phyloP scores from a whole-genome alignment of 2,797 vertebrate species.

The Crocodylus rhombifer region DNA sequence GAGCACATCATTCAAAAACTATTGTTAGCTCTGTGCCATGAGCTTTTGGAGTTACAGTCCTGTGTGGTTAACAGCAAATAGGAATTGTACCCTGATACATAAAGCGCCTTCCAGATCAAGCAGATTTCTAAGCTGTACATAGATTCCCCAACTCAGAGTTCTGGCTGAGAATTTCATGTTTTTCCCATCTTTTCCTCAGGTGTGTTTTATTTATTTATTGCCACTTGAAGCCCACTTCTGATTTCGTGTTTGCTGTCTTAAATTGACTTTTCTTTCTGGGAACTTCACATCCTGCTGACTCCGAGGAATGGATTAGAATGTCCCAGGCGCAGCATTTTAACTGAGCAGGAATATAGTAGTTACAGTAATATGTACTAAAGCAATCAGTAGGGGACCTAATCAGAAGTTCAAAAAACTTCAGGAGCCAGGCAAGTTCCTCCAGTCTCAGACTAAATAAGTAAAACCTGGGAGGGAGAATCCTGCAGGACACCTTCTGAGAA shows the following conservation, averaged over 20 bases:
- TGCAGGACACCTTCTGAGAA: neutral
- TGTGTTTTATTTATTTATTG: neutral
- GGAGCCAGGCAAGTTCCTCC: slow-evolving; percentile 7
- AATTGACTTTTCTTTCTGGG: neutral
- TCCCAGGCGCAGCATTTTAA: neutral
- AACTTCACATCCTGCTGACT: neutral
- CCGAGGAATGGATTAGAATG: neutral
- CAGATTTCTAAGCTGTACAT: no score
- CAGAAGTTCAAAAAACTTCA: slow-evolving; percentile 1
- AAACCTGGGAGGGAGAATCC: slow-evolving; percentile 20
- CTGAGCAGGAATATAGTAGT: neutral
- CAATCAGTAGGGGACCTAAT: neutral
- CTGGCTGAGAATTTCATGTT: neutral
- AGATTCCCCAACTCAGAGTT: neutral
- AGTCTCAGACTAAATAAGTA: slow-evolving; percentile 4
- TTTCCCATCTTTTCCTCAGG: neutral
- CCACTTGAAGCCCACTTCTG: neutral
- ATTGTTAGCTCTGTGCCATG: no score
- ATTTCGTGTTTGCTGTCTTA: neutral
- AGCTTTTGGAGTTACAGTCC: no score
- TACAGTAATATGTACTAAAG: no score
- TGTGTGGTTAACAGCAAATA: no score
- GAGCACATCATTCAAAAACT: no score
- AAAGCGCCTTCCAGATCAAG: no score
- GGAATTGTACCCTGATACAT: no score